Evolutionary conservation across 2,797 vertebrate genomes (phyloP).

Genomic region (Schizopygopsis malacanthus): DNA sequence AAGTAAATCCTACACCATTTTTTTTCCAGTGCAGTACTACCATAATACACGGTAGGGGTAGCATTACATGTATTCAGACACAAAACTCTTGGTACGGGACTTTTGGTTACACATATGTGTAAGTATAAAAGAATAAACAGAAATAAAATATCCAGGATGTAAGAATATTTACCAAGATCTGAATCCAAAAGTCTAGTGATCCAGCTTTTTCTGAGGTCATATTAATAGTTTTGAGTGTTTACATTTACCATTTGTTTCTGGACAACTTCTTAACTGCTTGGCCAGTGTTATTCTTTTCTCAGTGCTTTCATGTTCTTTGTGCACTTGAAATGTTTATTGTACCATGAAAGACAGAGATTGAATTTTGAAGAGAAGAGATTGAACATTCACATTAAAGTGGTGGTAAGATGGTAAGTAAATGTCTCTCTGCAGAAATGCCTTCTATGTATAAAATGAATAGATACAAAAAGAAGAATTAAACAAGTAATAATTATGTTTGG

Average conservation of each 20-base stretch:
- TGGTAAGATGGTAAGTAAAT: background rate
- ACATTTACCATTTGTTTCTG: background rate
- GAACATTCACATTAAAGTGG: background rate
- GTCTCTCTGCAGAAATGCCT: background rate
- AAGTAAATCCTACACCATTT: background rate
- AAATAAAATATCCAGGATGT: background rate
- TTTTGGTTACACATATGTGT: background rate
- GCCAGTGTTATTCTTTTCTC: background rate
- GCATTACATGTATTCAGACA: no score
- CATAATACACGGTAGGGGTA: background rate
- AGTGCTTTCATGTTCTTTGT: background rate
- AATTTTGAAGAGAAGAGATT: background rate
- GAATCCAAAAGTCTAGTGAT: background rate
- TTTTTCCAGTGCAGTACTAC: no score
- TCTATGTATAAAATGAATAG: background rate
- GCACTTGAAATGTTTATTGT: constrained; percentile 18
- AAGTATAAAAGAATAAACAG: background rate
- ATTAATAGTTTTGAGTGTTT: constrained; percentile 5
- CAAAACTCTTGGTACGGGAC: background rate
- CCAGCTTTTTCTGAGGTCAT: background rate
- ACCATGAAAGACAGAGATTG: background rate
- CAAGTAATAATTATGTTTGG: background rate
- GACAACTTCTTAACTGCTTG: no score
- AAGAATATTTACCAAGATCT: background rate
- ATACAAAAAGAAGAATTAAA: background rate